Conservation (phyloP, 2,113 vertebrate genomes). For the Oenanthe melanoleuca region DNA sequence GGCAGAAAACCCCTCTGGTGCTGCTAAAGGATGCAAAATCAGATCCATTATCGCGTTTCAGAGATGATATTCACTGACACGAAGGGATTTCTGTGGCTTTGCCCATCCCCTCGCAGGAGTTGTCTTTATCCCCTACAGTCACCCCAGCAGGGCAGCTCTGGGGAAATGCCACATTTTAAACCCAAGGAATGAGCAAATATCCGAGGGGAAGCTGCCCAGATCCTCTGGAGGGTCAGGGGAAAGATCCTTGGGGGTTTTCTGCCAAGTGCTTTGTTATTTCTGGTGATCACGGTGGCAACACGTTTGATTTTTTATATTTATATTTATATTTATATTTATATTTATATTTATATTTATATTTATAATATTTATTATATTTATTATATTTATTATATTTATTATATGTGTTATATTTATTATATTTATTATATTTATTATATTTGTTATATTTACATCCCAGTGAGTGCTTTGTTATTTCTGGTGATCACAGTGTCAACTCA, state of each 20-base stretch:
- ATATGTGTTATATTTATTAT: no score
- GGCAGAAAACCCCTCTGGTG: conserved; percentile 39
- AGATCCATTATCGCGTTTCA: conserved; percentile 48
- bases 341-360: neutral
- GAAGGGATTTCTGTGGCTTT: conserved; percentile 41
- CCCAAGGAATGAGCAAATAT: conserved; percentile 48
- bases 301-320: neutral
- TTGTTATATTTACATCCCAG: no score
- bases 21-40: conserved; percentile 53
- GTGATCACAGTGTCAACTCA: no score
- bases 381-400: no score
- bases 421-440: no score
- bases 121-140: conserved; percentile 63
- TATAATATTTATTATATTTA: no score
- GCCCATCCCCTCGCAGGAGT: neutral
- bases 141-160: conserved; percentile 48
- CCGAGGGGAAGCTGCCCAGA: neutral
- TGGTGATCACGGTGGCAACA: neutral
- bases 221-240: neutral
- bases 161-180: conserved; percentile 68
- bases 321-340: no score
- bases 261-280: neutral
- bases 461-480: no score
- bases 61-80: conserved; percentile 8
- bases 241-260: neutral